phyloP scores from a whole-genome alignment of 2,888 invertebrate genomes.

The Lithosia quadra region DNA sequence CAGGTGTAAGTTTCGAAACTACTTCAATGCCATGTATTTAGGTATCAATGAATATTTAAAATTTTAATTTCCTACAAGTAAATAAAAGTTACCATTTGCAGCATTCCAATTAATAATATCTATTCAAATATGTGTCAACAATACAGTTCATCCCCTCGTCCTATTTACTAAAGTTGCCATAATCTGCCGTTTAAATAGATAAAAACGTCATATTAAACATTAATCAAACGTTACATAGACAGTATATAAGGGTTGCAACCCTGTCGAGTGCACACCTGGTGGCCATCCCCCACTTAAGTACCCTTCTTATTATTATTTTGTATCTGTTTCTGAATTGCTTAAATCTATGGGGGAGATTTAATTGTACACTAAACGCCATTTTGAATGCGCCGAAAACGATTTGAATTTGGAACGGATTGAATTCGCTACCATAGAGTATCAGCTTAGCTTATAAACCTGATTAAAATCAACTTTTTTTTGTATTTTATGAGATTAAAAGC shows the following conservation, averaged over 20 bases:
- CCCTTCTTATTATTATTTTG: slow-evolving; percentile 85
- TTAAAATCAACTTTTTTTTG: slow-evolving; percentile 27
- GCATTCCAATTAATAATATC: slow-evolving; percentile 20
- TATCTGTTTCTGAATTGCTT: slow-evolving; percentile 85
- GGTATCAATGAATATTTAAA: neutral
- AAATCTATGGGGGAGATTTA: slow-evolving; percentile 82
- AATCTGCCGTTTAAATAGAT: slow-evolving; percentile 42
- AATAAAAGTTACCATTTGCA: neutral
- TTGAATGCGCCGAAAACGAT: slow-evolving; percentile 69
- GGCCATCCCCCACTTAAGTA: slow-evolving; percentile 74
- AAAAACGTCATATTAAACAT: slow-evolving; percentile 60
- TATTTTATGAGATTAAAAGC: neutral
- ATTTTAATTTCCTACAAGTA: no score
- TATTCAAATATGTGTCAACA: slow-evolving; percentile 21
- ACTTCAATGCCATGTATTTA: neutral
- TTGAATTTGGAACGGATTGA: slow-evolving; percentile 55
- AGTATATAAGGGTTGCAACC: slow-evolving; percentile 78
- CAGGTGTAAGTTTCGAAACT: no score
- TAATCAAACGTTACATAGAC: slow-evolving; percentile 68
- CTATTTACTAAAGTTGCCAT: slow-evolving; percentile 18
- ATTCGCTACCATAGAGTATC: slow-evolving; percentile 43
- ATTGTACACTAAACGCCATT: slow-evolving; percentile 84
- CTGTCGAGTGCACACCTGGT: slow-evolving; percentile 80
- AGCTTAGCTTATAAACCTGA: slow-evolving; percentile 42
- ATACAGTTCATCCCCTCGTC: slow-evolving; percentile 7